These are phyloP conservation scores for Antheraea mylitta DNA, from an alignment of 1,140 invertebrate genomes.

Conservation along the genomic window DNA sequence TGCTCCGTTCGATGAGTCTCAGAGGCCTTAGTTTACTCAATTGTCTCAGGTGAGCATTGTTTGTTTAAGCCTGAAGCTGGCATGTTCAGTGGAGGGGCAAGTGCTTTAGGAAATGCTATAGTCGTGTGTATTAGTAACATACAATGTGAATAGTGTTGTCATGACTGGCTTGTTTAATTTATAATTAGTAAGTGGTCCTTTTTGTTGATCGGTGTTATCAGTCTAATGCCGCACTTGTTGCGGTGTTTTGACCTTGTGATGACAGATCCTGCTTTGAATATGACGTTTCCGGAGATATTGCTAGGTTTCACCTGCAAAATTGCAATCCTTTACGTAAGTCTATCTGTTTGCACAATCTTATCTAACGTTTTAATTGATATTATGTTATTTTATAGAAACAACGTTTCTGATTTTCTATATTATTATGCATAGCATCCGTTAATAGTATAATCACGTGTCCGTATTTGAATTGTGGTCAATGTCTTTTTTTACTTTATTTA, in stretches of 20 bases:
- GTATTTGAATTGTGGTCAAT: too few relatives aligned
- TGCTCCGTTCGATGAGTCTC: slow-evolving; percentile 23
- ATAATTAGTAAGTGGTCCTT: slow-evolving; percentile 12
- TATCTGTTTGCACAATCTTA: not conserved
- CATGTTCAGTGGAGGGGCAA: not conserved
- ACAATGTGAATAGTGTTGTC: not conserved
- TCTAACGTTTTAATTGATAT: not conserved
- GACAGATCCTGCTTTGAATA: slow-evolving; percentile 24
- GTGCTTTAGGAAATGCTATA: too few relatives aligned
- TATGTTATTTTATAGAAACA: too few relatives aligned
- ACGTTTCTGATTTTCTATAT: not conserved
- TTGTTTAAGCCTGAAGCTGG: slow-evolving; percentile 23
- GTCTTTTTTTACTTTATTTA: too few relatives aligned
- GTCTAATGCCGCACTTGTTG: slow-evolving; percentile 16
- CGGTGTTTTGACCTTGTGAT: slow-evolving; percentile 34
- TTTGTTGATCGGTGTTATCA: slow-evolving; percentile 7
- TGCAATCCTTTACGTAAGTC: slow-evolving; percentile 28
- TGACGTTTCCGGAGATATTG: slow-evolving; percentile 37
- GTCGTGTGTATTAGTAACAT: not conserved
- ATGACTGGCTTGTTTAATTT: not conserved
- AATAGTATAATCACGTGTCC: too few relatives aligned
- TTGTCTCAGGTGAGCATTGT: slow-evolving; percentile 44
- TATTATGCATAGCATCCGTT: not conserved
- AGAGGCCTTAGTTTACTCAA: slow-evolving; percentile 37
- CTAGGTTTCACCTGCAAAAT: slow-evolving; percentile 23